Percentiles rank a stretch among this genome's conserved stretches.
Evolutionary conservation across 1,140 invertebrate genomes (phyloP).

Genomic region (Physella acuta): DNA sequence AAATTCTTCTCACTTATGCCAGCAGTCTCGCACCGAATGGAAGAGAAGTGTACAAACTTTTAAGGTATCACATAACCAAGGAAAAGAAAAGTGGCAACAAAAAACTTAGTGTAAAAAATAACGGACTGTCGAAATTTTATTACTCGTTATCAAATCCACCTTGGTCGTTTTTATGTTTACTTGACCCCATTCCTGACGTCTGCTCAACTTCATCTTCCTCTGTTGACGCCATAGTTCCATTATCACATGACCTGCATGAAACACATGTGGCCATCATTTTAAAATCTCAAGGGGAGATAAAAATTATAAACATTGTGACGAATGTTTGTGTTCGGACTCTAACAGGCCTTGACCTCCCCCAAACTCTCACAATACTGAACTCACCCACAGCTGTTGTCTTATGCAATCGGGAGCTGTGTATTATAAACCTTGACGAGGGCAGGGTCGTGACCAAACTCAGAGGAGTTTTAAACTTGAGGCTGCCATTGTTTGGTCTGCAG

Average conservation of each 20-base stretch:
- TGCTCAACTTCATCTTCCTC: constrained; percentile 68
- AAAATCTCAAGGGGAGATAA: constrained; percentile 73
- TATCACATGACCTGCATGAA: constrained; percentile 54
- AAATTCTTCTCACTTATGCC: not conserved
- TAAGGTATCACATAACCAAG: not conserved
- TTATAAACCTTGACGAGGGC: constrained; percentile 78
- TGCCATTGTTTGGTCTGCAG: constrained; percentile 84
- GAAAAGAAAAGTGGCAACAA: not conserved
- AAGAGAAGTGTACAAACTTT: constrained; percentile 9
- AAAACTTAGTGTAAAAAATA: not conserved
- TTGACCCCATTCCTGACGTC: not conserved
- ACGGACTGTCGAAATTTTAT: constrained; percentile 58
- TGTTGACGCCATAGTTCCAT: constrained; percentile 42
- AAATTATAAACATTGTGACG: constrained; percentile 69
- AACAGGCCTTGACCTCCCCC: constrained; percentile 65
- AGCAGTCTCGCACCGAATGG: not conserved
- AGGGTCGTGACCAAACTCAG: constrained; percentile 73
- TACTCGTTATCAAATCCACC: constrained; percentile 73
- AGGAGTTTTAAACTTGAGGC: constrained; percentile 88
- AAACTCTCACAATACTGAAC: constrained; percentile 62
- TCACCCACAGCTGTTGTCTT: constrained; percentile 75
- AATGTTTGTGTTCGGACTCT: constrained; percentile 70
- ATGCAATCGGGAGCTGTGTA: constrained; percentile 76
- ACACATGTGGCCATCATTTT: constrained; percentile 73
- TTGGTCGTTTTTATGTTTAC: constrained; percentile 37